These are phyloP conservation scores for Noctua janthina DNA, from an alignment of 2,888 invertebrate species.

Conservation along the genomic window DNA sequence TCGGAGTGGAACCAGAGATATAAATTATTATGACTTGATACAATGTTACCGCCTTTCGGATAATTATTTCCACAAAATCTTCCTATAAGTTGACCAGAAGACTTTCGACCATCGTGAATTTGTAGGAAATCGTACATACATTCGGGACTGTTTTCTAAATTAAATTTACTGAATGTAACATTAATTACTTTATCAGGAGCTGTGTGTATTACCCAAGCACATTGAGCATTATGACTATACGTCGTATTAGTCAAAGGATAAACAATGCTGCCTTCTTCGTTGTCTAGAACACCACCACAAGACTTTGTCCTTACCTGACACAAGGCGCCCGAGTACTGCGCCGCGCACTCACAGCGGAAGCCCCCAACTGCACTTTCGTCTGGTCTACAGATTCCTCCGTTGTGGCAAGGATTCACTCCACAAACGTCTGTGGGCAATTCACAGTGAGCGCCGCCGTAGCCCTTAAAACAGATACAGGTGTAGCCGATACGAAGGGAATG, in stretches of 20 bases:
- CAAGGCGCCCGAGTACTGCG: conserved; percentile 91
- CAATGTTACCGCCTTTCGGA: conserved; percentile 93
- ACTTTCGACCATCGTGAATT: conserved; percentile 96
- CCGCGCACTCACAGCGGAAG: conserved; percentile 92
- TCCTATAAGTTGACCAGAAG: conserved; percentile 93
- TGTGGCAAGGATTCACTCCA: conserved; percentile 93
- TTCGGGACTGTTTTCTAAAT: conserved; percentile 92
- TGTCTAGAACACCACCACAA: conserved; percentile 85
- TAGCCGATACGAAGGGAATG: conserved; percentile 84
- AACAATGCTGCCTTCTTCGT: conserved; percentile 91
- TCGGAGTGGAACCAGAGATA: conserved; percentile 96
- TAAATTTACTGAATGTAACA: conserved; percentile 94
- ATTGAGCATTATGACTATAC: conserved; percentile 92
- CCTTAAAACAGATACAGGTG: conserved; percentile 90
- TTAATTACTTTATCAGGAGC: conserved; percentile 93
- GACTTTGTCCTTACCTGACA: conserved; percentile 90
- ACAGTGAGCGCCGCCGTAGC: conserved; percentile 92
- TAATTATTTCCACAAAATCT: conserved; percentile 94
- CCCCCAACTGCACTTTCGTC: conserved; percentile 74
- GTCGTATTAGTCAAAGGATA: conserved; percentile 90
- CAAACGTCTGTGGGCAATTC: conserved; percentile 91
- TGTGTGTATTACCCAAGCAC: conserved; percentile 95
- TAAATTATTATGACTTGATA: conserved; percentile 94
- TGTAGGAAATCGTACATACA: conserved; percentile 94
- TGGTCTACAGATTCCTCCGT: conserved; percentile 93